Base-by-base conservation (phyloP, 2,113 vertebrate species). In the Siniperca chuatsi region DNA sequence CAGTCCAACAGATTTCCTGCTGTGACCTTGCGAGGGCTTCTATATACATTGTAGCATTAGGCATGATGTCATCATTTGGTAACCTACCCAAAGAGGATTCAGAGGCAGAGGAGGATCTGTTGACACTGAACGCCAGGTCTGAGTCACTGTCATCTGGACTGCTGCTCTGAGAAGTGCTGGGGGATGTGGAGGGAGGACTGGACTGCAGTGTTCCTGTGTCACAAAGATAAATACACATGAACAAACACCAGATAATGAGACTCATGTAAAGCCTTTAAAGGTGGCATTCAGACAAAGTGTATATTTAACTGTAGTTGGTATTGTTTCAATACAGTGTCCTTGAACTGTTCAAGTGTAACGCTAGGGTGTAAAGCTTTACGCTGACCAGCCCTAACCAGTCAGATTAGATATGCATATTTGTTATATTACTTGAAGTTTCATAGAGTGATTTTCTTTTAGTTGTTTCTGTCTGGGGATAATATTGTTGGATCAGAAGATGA, bases 51-150 rank as follows among this genome's bases (percentile, higher is more conserved):
- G 57, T 42, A 54, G 52, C 48, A 29, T 55, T 9, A 25, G 13
- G 52, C 35, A 58, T n/a, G 81, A 16, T 55, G 75, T 90, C 42
- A 76, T 48, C 25, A 57, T 79, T 83, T 83, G 70, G 65, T 33
- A 61, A 84, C 97, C 95, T 94, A 99, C 98, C 98, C n/a, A 99
- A 96, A 0, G 98, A 99, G 3, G 98, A 99, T 92, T 99, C 98
- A 0, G 98, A 99, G 23, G 97, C 97, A 1, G 98, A 99, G 0
- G 98, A 99, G 0, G 98, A 99, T 90, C 97, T 96, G 95, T 98
- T 99, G 91, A 98, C 97, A 0, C 97, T 98, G 95, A 99, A 98
- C 81, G 97, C 97, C 97, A 98, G 95, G 84, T 99, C 98, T 4
- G 98, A 98, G 93, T 99, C 98, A 0, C 98, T 99, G 94, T 99